phyloP scores from a whole-genome alignment of 2,888 invertebrate genomes.

The Scotopteryx bipunctaria region DNA sequence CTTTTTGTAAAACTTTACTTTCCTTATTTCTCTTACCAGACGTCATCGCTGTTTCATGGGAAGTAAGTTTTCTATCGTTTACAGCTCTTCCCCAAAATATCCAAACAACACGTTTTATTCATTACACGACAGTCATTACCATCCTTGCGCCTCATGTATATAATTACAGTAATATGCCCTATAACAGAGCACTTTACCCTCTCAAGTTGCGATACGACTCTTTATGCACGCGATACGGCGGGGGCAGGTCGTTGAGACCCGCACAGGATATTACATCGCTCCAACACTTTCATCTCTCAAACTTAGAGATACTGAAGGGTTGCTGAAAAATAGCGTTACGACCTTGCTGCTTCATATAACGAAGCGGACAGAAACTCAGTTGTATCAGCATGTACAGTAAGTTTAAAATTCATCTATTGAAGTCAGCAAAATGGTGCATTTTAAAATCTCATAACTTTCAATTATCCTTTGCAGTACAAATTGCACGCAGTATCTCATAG shows the following conservation, averaged over 20 bases:
- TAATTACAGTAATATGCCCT: conserved; percentile 49
- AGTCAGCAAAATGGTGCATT: background rate
- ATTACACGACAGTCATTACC: conserved; percentile 29
- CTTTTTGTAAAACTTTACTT: too few relatives aligned
- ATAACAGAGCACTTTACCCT: conserved; percentile 50
- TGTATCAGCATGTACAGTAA: background rate
- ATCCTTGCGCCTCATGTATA: conserved; percentile 35
- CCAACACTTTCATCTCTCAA: conserved; percentile 35
- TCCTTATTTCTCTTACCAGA: too few relatives aligned
- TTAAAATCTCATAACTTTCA: background rate
- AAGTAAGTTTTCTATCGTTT: background rate
- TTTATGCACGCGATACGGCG: conserved; percentile 59
- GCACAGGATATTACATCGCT: conserved; percentile 61
- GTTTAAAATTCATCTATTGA: background rate
- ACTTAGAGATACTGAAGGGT: conserved; percentile 11
- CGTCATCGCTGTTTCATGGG: too few relatives aligned
- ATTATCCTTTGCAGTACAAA: background rate
- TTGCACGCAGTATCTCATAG: background rate
- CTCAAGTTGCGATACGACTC: conserved; percentile 48
- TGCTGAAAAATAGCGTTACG: conserved; percentile 45
- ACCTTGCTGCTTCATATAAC: too few relatives aligned
- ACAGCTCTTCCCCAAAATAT: conserved; percentile 1
- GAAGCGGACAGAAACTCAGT: too few relatives aligned
- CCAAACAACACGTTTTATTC: conserved; percentile 27
- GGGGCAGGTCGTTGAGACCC: conserved; percentile 52